Evolutionary conservation across 2,113 vertebrate genomes (phyloP).

Genomic region (Shinisaurus crocodilurus): DNA sequence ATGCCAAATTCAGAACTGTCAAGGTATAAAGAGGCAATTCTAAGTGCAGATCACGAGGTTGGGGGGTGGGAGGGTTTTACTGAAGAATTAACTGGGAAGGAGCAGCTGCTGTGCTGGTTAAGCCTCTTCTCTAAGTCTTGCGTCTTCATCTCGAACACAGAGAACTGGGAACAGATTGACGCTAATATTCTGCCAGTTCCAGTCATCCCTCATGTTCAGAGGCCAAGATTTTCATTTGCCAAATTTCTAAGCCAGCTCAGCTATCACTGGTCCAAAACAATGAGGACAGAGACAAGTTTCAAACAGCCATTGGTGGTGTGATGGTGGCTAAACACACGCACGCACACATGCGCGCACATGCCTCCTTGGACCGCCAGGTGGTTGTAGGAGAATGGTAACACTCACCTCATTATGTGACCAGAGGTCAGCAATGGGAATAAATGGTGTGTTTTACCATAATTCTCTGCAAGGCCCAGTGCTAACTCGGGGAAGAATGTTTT

Average conservation of each 20-base stretch:
- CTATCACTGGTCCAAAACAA: not conserved
- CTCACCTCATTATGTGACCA: not conserved
- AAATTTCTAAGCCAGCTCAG: not conserved
- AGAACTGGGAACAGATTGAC: rapidly evolving
- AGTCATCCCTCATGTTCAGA: not conserved
- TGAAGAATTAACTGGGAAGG: not conserved
- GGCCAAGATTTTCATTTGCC: rapidly evolving
- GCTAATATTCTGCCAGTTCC: rapidly evolving
- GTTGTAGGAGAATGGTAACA: not conserved
- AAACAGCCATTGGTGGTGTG: not conserved
- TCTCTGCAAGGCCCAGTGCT: not conserved
- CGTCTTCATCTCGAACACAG: not conserved
- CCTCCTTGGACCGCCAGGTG: not conserved
- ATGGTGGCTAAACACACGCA: not conserved
- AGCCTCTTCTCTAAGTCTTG: not conserved
- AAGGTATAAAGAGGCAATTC: not conserved
- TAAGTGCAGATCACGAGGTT: not conserved
- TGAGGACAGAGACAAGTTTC: not conserved
- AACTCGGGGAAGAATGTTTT: not conserved
- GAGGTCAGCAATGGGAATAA: not conserved
- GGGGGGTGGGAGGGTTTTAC: rapidly evolving
- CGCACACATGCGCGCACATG: too few species aligned
- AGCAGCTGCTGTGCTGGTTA: not conserved
- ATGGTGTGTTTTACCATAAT: not conserved
- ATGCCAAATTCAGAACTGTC: not conserved